Conservation (phyloP, 2,888 invertebrate genomes). For the Sepiola atlantica region DNA sequence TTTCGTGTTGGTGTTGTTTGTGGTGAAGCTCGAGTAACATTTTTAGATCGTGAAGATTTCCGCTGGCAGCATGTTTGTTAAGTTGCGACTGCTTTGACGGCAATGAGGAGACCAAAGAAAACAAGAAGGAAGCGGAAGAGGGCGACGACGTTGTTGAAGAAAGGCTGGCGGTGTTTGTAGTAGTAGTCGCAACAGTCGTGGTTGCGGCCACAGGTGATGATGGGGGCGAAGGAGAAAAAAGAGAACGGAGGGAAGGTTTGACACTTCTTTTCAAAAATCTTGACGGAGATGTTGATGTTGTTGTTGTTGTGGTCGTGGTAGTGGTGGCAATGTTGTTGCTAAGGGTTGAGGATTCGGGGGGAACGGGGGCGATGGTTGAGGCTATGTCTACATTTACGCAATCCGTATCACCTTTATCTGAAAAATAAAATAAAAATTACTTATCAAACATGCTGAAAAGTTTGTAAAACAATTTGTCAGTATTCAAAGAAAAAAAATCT, state of each 20-base stretch:
- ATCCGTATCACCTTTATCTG: slow-evolving; percentile 53
- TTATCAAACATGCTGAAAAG: neutral
- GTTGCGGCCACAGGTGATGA: neutral
- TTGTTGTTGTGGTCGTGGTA: neutral
- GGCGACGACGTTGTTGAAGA: slow-evolving; percentile 42
- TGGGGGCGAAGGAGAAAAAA: neutral
- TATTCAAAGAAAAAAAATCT: neutral
- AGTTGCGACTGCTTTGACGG: slow-evolving; percentile 58
- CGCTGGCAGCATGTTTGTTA: slow-evolving; percentile 62
- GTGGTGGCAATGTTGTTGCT: neutral
- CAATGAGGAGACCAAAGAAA: slow-evolving; percentile 48
- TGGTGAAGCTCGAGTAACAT: slow-evolving; percentile 54
- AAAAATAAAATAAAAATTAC: slow-evolving; percentile 37
- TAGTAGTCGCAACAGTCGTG: neutral
- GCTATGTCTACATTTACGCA: slow-evolving; percentile 42
- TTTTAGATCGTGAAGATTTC: slow-evolving; percentile 60
- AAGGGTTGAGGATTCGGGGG: slow-evolving; percentile 41
- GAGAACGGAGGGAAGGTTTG: slow-evolving; percentile 34
- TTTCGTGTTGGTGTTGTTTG: neutral
- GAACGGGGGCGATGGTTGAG: slow-evolving; percentile 50
- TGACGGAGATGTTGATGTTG: slow-evolving; percentile 45
- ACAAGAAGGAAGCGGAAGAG: neutral
- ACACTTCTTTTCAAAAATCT: slow-evolving; percentile 48
- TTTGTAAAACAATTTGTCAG: neutral
- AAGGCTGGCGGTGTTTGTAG: neutral